Base-by-base conservation (phyloP, 2,113 vertebrate genomes). In the Camelus dromedarius region DNA sequence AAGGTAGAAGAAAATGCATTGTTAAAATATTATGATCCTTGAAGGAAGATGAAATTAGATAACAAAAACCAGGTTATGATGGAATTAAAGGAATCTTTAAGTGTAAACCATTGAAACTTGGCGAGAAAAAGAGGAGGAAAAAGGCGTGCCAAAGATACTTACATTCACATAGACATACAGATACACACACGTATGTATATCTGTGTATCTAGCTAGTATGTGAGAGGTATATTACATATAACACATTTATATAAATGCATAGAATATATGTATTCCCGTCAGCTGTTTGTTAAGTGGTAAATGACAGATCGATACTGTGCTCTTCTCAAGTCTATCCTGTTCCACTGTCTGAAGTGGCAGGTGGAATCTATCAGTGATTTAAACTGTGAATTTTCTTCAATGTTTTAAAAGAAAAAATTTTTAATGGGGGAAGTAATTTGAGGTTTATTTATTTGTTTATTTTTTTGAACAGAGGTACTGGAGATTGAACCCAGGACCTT, bases 351-450 rank as follows among this genome's bases (percentile, higher is more conserved):
- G 1, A 26, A 19, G 70, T 95, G 95, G 72, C 97, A 97, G 81
- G 92, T 97, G 70, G 93, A 95, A 88, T 93, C 94, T 93, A 56
- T 97, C 56, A 48, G 85, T 82, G 86, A 92, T 66, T 85, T 97
- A 96, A 72, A 91, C 66, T 26, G 0, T 35, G 58, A 64, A 15
- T 64, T 94, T 98, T 79, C 38, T 42, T 42, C 38, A 42, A 5
- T 42, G 38, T 42, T 42, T 42, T 42, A 42, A 42, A 42, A 42
- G 38, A 42, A 42, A 42, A 42, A 42, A 42, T 42, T 42, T 42
- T 42, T 42, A 42, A 42, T 42, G 38, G 38, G 38, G 38, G 38
- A 42, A 42, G 38, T 42, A 42, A 42, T 42, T 42, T 42, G 38
- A 42, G 38, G 38, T 42, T 42, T 42, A 42, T 42, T 42, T 42